Conservation (phyloP, 2,797 vertebrate species). For the Pelobates cultripes region DNA sequence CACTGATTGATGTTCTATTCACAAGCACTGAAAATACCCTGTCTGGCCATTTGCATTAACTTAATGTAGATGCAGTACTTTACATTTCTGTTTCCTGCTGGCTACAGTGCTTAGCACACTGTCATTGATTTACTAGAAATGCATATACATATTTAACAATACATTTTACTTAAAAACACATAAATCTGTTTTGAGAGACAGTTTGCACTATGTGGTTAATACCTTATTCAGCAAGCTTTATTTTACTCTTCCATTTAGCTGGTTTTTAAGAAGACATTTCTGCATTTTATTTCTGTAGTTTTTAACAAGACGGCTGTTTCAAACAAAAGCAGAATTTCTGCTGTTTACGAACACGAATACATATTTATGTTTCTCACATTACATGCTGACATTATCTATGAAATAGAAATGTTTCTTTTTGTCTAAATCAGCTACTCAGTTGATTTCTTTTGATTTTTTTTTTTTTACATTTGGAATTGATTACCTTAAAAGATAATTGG, state of each 20-base stretch:
- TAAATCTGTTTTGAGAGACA: not conserved
- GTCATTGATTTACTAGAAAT: conserved; percentile 9
- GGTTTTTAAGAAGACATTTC: not conserved
- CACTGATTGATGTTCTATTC: not conserved
- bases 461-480: not conserved
- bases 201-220: not conserved
- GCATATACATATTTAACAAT: conserved; percentile 9
- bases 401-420: not conserved
- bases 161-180: not conserved
- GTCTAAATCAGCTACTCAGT: not conserved
- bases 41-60: conserved; percentile 3
- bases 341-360: not conserved
- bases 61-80: not conserved
- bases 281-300: not conserved
- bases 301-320: not conserved
- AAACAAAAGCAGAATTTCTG: no score
- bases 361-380: not conserved
- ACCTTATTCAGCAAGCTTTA: not conserved
- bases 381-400: not conserved
- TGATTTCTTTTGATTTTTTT: not conserved
- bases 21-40: not conserved
- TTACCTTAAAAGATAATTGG: not conserved
- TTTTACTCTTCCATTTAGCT: not conserved
- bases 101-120: not conserved
- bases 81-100: conserved; percentile 1